Base-by-base conservation (phyloP, 2,888 invertebrate species). In the Phortica magna region DNA sequence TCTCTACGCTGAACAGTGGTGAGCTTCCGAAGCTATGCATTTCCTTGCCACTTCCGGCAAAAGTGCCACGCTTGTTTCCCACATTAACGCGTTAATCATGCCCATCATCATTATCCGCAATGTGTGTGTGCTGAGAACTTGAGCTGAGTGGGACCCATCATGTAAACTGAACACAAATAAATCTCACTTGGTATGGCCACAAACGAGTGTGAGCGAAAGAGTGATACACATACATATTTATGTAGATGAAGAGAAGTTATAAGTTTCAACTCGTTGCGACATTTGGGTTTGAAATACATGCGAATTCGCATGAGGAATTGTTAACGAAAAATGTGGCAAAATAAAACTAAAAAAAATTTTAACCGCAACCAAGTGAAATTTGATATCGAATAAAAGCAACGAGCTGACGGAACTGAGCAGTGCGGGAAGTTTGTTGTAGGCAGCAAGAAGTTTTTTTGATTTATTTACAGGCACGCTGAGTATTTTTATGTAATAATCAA, bases 121-220 rank as follows among this genome's bases (percentile, higher is more conserved):
- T 10, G 22, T 61, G 61, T 61, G 61, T 48, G 48, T 12, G 39
- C 14, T 31, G 53, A 71, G 31, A 53, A 71, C 48, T 70, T 70
- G 19, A 48, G 68, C 41, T 39, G 65, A 65, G 39, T 65, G 41
- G 48, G 48, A 22, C 9, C 12, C 17, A 12, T 41, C 48, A 4
- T 48, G 22, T 61, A 61, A 61, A 61, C 19, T 61, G 61, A 70
- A 70, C n/a, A 71, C 70, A 71, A 71, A 71, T 71, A 71, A 55
- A 71, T 71, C 70, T 71, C 7, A 55, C 53, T 71, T 71, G 70
- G 53, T 70, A 70, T 42, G 70, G 59, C n/a, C n/a, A n/a, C n/a
- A n/a, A 17, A 59, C 22, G 70, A 42, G 42, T 12, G 14, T 39
- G 65, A 65, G 65, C n/a, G 6, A 65, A 6, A 7, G 43, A 43